Percentiles rank a stretch among this genome's conserved stretches.
These are phyloP conservation scores for Caenorhabditis tropicalis DNA, from an alignment of 1,140 invertebrate genomes.

Conservation along the genomic window DNA sequence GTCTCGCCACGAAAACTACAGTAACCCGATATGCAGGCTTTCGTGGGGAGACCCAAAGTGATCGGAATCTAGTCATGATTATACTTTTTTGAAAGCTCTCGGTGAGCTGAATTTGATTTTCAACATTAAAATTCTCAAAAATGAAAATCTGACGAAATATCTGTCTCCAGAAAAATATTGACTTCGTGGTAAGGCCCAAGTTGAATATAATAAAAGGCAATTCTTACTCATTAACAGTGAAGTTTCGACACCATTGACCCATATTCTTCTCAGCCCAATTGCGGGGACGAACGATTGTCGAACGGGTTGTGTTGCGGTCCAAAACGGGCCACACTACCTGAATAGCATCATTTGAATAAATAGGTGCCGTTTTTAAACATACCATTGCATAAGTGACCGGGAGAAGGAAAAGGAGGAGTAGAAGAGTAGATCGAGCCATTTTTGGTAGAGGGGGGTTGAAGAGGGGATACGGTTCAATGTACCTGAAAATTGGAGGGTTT, in stretches of 20 bases:
- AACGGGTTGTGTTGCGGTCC: constrained; percentile 11
- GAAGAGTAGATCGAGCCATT: neutral
- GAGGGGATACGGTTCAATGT: neutral
- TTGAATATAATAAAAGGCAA: too few species aligned
- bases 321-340: constrained; percentile 15
- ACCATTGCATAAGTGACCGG: neutral
- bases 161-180: too few species aligned
- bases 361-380: neutral
- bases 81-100: neutral
- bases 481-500: neutral
- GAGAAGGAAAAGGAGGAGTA: neutral
- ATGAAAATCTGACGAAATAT: too few species aligned
- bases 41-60: too few species aligned
- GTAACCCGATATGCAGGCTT: too few species aligned
- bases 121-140: too few species aligned
- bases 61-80: neutral
- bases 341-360: too few species aligned
- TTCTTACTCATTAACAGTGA: constrained; percentile 17
- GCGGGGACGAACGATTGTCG: neutral
- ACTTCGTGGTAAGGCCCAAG: too few species aligned
- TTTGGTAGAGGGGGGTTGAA: neutral
- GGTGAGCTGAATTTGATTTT: neutral
- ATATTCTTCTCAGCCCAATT: constrained; percentile 29
- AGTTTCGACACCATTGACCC: constrained; percentile 28
- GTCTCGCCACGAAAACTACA: too few species aligned